Conservation (phyloP, 2,113 vertebrate species). For the Lagopus muta region DNA sequence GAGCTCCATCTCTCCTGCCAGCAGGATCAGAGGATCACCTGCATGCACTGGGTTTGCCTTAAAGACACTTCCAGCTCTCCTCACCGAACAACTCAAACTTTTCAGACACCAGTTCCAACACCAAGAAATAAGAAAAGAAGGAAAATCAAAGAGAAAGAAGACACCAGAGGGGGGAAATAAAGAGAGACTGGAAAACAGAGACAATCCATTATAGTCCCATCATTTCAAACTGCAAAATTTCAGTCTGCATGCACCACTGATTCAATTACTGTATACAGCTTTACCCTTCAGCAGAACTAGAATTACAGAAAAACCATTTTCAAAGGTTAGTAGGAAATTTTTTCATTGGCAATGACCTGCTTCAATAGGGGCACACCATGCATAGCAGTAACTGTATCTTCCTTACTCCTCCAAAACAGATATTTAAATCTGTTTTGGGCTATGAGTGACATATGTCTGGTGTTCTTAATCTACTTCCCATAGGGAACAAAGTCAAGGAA, state of each 20-base stretch:
- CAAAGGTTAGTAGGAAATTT: conserved; percentile 60
- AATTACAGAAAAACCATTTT: conserved; percentile 54
- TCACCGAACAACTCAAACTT: background rate
- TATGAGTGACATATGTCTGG: background rate
- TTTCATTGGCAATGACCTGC: conserved; percentile 48
- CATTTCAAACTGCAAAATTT: conserved; percentile 39
- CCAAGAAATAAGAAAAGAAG: background rate
- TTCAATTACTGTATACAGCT: conserved; percentile 61
- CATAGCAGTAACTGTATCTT: conserved; percentile 13
- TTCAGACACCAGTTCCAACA: conserved; percentile 3
- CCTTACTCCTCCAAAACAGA: conserved; percentile 3
- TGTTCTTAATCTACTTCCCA: conserved; percentile 29
- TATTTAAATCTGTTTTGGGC: conserved; percentile 2
- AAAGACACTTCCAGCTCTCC: conserved; percentile 20
- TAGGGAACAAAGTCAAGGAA: background rate
- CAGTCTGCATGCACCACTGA: conserved; percentile 48
- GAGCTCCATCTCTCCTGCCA: background rate
- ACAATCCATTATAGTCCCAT: background rate
- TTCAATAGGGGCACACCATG: background rate
- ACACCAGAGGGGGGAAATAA: background rate
- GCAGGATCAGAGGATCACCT: background rate
- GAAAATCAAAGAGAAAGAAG: background rate
- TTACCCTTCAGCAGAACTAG: conserved; percentile 47
- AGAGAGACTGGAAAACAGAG: background rate
- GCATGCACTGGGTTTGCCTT: background rate